Evolutionary conservation across 2,888 invertebrate genomes (phyloP), one percentile per base, ranked within the genome.

Genomic region (Rugalucina vietnamica): DNA sequence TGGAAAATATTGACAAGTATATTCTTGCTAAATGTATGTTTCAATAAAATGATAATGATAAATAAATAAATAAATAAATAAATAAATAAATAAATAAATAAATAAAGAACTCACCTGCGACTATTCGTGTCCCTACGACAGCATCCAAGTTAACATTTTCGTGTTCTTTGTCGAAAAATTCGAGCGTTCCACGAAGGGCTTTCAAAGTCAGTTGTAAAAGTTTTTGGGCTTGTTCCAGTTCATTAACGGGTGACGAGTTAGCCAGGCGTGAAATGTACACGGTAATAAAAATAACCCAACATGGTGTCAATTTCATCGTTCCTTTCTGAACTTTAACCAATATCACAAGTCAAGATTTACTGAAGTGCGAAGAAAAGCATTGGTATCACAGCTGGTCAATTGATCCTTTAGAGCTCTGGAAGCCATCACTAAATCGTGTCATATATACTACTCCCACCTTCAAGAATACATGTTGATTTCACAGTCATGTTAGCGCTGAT

Each of bases 101-200:
- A 43, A 43, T 43, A 43, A 43, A 43, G 43, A 12, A 34, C 90
- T 90, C 87, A 94, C 94, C 93, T 86, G 93, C 93, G 0, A 93
- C 93, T 1, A 94, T 91, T 37, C 94, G 79, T 5, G 93, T 93
- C 21, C 94, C 94, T 54, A 94, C 93, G 24, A 94, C 86, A 21
- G 92, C 92, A 79, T 94, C 94, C 50, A 94, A 89, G 83, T 94
- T 94, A 36, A 94, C 89, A 71, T 90, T 81, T 79, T 80, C 77
- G 49, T 91, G 86, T 70, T 93, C 90, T 34, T 85, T 80, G 36
- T 84, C 84, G 74, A 94, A 92, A 89, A 92, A 94, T 39, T 83
- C 79, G 71, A 94, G 77, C 1, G 90, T 89, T 14, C 72, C 73
- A 70, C 88, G 82, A 34, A 93, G 79, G 8, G 92, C 88, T 14